Evolutionary conservation across 1,140 invertebrate genomes (phyloP).

Genomic region (Coboldia fuscipes): DNA sequence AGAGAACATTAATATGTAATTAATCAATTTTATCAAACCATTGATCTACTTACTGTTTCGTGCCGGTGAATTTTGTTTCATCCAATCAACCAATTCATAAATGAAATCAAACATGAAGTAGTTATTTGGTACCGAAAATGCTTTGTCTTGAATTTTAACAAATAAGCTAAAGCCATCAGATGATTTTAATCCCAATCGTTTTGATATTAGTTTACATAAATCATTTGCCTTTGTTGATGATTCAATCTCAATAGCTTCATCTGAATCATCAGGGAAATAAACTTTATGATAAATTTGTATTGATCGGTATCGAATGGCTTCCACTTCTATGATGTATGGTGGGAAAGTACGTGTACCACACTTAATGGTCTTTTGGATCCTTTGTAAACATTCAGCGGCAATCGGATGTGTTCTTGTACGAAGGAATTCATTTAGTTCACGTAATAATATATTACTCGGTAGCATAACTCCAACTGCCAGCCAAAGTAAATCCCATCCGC

Average conservation of each 20-base stretch:
- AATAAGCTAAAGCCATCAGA: conserved; percentile 79
- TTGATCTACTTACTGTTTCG: conserved; percentile 47
- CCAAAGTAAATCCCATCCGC: conserved; percentile 89
- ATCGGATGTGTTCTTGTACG: conserved; percentile 53
- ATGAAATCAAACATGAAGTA: conserved; percentile 95
- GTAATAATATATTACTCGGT: conserved; percentile 33
- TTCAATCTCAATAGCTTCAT: conserved; percentile 57
- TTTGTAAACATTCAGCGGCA: conserved; percentile 57
- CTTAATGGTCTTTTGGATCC: conserved; percentile 58
- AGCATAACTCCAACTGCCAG: conserved; percentile 68
- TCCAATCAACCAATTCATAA: conserved; percentile 67
- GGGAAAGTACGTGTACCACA: conserved; percentile 67
- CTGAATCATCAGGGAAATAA: conserved; percentile 83
- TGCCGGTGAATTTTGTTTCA: conserved; percentile 52
- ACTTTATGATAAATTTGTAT: conserved; percentile 86
- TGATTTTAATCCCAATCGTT: conserved; percentile 46
- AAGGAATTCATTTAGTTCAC: conserved; percentile 49
- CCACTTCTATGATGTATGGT: conserved; percentile 82
- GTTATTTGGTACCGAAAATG: conserved; percentile 71
- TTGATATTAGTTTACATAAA: conserved; percentile 61
- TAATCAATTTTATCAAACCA: not conserved
- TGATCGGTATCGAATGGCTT: conserved; percentile 83
- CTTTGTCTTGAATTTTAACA: conserved; percentile 77
- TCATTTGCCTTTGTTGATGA: conserved; percentile 74
- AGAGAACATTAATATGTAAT: conserved; percentile 1